phyloP scores from a whole-genome alignment of 2,113 vertebrate genomes.

The Oncorhynchus tshawytscha region DNA sequence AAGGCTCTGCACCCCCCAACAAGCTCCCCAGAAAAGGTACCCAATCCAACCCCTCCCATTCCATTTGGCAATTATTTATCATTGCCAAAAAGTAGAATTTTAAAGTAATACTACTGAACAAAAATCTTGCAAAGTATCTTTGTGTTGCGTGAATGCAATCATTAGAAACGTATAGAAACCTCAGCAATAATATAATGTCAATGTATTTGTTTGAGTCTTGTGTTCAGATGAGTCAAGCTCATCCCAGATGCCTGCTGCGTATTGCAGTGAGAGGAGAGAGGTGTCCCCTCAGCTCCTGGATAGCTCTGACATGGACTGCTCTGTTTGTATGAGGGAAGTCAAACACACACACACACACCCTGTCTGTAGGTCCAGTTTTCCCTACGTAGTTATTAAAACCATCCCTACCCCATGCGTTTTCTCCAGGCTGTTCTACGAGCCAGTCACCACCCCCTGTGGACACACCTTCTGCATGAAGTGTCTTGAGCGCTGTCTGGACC shows the following conservation, averaged over 20 bases:
- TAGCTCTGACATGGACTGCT: constrained; percentile 87
- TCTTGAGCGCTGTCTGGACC: constrained; percentile 90
- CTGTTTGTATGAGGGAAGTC: constrained; percentile 90
- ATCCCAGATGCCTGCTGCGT: background rate
- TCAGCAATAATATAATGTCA: too few relatives aligned
- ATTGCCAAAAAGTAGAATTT: too few relatives aligned
- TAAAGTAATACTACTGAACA: too few relatives aligned
- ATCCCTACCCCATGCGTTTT: background rate
- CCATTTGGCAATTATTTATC: too few relatives aligned
- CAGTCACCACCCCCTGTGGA: constrained; percentile 88
- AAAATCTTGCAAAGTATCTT: too few relatives aligned
- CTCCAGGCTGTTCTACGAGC: constrained; percentile 89
- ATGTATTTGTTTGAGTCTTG: too few relatives aligned
- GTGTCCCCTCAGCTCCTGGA: constrained; percentile 77
- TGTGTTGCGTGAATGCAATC: too few relatives aligned
- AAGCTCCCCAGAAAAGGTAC: constrained; percentile 72
- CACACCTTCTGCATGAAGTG: constrained; percentile 95
- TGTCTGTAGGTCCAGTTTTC: too few relatives aligned
- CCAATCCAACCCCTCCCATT: too few relatives aligned
- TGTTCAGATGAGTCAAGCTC: constrained; percentile 69
- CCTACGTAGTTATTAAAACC: too few relatives aligned
- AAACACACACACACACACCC: background rate
- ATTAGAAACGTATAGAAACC: too few relatives aligned
- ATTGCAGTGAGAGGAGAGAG: constrained; percentile 37
- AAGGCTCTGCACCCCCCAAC: constrained; percentile 58